Base-by-base conservation (phyloP, 2,888 invertebrate species). In the Euzophera pinguis region DNA sequence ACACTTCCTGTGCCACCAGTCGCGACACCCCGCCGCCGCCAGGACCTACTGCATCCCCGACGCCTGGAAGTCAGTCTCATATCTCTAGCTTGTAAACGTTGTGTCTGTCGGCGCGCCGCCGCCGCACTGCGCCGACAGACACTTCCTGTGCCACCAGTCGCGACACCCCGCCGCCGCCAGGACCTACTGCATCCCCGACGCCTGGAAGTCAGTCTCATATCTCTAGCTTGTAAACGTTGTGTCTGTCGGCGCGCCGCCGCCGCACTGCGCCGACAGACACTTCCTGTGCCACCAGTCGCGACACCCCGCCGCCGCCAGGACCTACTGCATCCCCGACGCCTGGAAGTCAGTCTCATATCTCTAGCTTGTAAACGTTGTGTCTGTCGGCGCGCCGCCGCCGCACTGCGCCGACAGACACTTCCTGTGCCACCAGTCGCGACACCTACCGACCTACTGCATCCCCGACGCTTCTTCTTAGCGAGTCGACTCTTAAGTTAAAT, bases 361-460 rank as follows among this genome's bases (percentile, higher is more conserved):
- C 90, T 53, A 98, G 97, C 80, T 94, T 97, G 62, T 75, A 94
- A 2, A 89, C 91, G 0, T 92, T 10, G 6, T 88, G 90, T n/a
- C n/a, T n/a, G 48, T 79, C n/a, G n/a, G 57, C 64, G 57, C 52
- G 39, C 93, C 0, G 85, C 91, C 0, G 93, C 93, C 70, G 91
- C 93, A 71, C 42, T 97, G 96, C 76, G 93, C 93, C 0, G 90
- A 91, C 1, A 93, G 93, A 62, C 93, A 94, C 72, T 96, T 95
- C 70, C 93, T 94, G 52, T 85, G 85, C 73, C 70, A 66, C 60
- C 57, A 58, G 55, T 80, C 84, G 4, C 91, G 90, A 13, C 79
- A 72, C 17, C 79, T 77, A 32, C 59, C 48, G 48, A 60, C 67
- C 53, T 65, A 64, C 59, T 86, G 86, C 68, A 78, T 86, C 14